A percentile compares a stretch with the other conserved stretches of the same genome.
phyloP scores from a whole-genome alignment of 2,888 invertebrate species.

The Bombylius discolor region DNA sequence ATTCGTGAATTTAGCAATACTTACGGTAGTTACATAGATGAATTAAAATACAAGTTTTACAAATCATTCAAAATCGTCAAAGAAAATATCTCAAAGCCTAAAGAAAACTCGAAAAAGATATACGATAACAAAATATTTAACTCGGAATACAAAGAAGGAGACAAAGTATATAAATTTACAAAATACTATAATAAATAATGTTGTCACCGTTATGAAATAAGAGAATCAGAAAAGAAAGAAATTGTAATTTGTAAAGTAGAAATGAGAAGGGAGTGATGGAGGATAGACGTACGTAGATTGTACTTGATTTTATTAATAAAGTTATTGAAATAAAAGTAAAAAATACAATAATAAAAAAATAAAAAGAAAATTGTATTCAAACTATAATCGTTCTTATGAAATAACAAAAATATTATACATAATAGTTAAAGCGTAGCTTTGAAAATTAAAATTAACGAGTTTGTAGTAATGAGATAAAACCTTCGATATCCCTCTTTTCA shows the following conservation, averaged over 20 bases:
- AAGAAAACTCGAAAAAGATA: slow-evolving; percentile 2
- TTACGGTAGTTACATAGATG: too few relatives aligned
- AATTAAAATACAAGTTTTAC: slow-evolving; percentile 5
- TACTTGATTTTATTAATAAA: too few relatives aligned
- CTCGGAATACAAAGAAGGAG: slow-evolving; percentile 2
- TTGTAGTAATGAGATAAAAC: neutral
- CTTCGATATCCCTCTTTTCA: too few relatives aligned
- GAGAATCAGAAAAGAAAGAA: too few relatives aligned
- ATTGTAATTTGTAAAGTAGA: too few relatives aligned
- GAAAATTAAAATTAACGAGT: too few relatives aligned
- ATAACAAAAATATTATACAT: slow-evolving; percentile 3
- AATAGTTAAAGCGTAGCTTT: neutral
- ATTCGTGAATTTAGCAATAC: too few relatives aligned
- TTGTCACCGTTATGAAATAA: too few relatives aligned
- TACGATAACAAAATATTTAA: slow-evolving; percentile 3
- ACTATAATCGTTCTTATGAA: slow-evolving; percentile 7
- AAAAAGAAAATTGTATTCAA: slow-evolving; percentile 3
- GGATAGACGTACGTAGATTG: too few relatives aligned
- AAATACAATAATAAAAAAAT: too few relatives aligned
- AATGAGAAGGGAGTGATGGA: too few relatives aligned
- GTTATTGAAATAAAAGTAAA: too few relatives aligned
- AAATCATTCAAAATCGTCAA: slow-evolving; percentile 6
- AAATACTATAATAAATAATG: slow-evolving; percentile 6
- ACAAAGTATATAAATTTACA: slow-evolving; percentile 6
- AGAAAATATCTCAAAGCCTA: slow-evolving; percentile 7